Conservation (phyloP, 2,888 invertebrate genomes). For the Drosophila atripex region DNA sequence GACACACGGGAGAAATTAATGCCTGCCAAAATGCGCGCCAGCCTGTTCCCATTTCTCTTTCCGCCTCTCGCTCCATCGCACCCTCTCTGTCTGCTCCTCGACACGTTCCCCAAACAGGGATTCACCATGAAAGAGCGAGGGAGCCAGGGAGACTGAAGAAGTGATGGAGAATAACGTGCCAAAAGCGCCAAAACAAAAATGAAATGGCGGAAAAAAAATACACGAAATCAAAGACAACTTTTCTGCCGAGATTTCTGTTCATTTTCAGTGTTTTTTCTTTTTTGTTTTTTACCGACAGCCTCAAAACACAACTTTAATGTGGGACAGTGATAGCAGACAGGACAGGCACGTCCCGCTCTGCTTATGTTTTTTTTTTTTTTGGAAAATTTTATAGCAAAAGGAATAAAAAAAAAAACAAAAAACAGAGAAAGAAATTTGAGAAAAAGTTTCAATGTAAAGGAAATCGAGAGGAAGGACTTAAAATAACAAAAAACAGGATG, state of each 20-base stretch:
- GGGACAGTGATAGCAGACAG: not conserved
- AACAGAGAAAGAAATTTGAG: not conserved
- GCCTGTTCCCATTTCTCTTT: slow-evolving; percentile 27
- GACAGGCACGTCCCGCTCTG: not conserved
- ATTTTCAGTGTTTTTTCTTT: not conserved
- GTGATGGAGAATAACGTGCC: slow-evolving; percentile 16
- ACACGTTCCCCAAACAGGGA: slow-evolving; percentile 65
- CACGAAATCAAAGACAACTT: slow-evolving; percentile 37
- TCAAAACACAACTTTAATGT: slow-evolving; percentile 31
- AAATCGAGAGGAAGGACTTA: slow-evolving; percentile 3
- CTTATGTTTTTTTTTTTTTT: not conserved
- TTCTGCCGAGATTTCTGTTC: slow-evolving; percentile 17
- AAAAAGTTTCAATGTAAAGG: slow-evolving; percentile 3
- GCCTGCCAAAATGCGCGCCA: slow-evolving; percentile 65
- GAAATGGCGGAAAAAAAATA: slow-evolving; percentile 1
- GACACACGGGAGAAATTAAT: slow-evolving; percentile 70
- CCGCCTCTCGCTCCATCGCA: not conserved
- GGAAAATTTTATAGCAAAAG: not conserved
- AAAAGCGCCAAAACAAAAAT: slow-evolving; percentile 14
- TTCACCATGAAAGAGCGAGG: not conserved
- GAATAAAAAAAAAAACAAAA: not conserved
- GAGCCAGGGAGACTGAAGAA: not conserved
- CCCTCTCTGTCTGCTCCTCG: slow-evolving; percentile 19
- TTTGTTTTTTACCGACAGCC: slow-evolving; percentile 13
- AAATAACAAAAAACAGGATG: not conserved